A percentile compares a stretch with the other conserved stretches of the same genome.
Conservation (phyloP, 2,888 invertebrate species). For the Sinelater perroti region DNA sequence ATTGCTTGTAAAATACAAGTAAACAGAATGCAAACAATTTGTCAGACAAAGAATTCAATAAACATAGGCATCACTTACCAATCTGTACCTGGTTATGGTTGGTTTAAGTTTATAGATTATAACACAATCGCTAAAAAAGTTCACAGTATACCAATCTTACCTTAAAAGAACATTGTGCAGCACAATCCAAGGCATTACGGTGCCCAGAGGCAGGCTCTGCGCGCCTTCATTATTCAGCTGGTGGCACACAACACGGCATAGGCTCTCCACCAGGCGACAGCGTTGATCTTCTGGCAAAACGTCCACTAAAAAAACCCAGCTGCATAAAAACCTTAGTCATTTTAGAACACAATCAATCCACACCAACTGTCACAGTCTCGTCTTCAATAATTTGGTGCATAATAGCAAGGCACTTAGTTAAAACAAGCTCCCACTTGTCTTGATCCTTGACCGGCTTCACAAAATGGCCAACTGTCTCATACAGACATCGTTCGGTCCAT, state of each 20-base stretch:
- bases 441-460: constrained; percentile 61
- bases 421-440: constrained; percentile 57
- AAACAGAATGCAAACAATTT: too few relatives aligned
- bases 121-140: not conserved
- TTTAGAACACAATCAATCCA: constrained; percentile 38
- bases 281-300: constrained; percentile 68
- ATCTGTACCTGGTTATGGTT: too few relatives aligned
- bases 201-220: constrained; percentile 73
- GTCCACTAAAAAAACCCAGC: constrained; percentile 51
- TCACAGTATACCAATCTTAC: constrained; percentile 49
- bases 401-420: constrained; percentile 60
- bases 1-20: too few relatives aligned
- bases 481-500: constrained; percentile 80
- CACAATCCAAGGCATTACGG: constrained; percentile 83
- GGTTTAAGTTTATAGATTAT: too few relatives aligned
- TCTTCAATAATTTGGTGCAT: constrained; percentile 64
- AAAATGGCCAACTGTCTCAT: constrained; percentile 71
- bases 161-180: constrained; percentile 80
- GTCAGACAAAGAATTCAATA: too few relatives aligned
- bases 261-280: constrained; percentile 75
- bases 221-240: constrained; percentile 78
- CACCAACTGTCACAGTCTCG: constrained; percentile 64
- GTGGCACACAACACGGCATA: constrained; percentile 78
- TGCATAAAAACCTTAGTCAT: not conserved
- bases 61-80: too few relatives aligned